Percentiles rank a stretch among this genome's conserved stretches.
These are phyloP conservation scores for Xestoiulus laeticollis DNA, from an alignment of 2,888 invertebrate species.

Conservation along the genomic window DNA sequence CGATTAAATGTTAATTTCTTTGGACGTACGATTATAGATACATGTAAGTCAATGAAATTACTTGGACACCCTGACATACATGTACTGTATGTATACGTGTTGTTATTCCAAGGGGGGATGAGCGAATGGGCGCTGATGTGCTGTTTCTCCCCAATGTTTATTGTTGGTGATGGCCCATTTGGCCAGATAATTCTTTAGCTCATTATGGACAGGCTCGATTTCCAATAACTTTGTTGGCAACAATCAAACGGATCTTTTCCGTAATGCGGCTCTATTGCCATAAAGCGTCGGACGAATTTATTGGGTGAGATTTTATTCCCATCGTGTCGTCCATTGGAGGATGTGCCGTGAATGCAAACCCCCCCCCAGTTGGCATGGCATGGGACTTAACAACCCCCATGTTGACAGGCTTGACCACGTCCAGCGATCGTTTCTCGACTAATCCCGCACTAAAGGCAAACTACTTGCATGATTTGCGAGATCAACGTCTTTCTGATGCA, in stretches of 20 bases:
- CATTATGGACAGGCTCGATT: background rate
- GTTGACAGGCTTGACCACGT: background rate
- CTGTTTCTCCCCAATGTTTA: background rate
- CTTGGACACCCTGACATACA: no score
- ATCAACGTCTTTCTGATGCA: background rate
- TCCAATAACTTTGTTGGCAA: background rate
- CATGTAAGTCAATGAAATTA: no score
- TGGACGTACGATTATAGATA: no score
- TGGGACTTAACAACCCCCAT: background rate
- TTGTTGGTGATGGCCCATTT: conserved; percentile 1
- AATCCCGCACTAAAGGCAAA: conserved; percentile 1
- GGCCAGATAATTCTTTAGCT: conserved; percentile 1
- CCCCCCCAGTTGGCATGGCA: no score
- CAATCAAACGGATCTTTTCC: background rate
- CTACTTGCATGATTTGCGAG: conserved; percentile 9
- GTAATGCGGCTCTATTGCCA: background rate
- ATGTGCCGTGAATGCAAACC: background rate
- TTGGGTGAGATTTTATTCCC: background rate
- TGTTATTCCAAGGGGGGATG: background rate
- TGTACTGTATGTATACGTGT: no score
- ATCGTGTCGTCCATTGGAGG: background rate
- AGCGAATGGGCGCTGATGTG: background rate
- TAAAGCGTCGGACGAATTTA: background rate
- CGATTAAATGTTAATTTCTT: no score
- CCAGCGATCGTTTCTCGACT: conserved; percentile 9